Evolutionary conservation across 2,888 invertebrate genomes (phyloP), one percentile per base, ranked within the genome.

Genomic region (Xestia rhomboidea): DNA sequence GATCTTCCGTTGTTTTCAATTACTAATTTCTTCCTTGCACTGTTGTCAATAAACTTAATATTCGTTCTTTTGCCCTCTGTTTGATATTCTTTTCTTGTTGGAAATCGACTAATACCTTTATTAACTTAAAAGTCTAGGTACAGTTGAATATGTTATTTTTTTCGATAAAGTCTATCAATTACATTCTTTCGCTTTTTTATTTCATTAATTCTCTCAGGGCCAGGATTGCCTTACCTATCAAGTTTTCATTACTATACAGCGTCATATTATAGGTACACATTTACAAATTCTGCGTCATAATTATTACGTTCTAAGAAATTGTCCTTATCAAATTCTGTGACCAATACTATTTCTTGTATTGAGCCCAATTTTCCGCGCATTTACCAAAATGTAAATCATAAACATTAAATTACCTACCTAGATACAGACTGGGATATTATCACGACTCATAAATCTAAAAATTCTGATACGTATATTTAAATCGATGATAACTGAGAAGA

Each of bases 391-490:
- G 18, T n/a, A 27, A 18, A 62, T 49, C 27, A 44, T 54, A 38
- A 41, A 57, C 24, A 34, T 30, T 15, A 34, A 30, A 51, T 34
- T 54, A 24, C 30, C 13, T 21, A 60, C 6, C 60, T 49, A 46
- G 21, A 57, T 67, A 49, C 11, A 21, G 8, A 11, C 18, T 54
- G n/a, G 8, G 30, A n/a, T 24, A 34, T 68, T 83, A 83, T 86
- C 86, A 49, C 44, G 2, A 24, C 63, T 62, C 51, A 86, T 86
- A 73, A 78, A 78, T 84, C 87, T 69, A 54, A 75, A 73, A 77
- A 49, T 15, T 30, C 27, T 54, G 75, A 72, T 74, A 86, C 51
- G 60, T 83, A 73, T 73, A 70, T 62, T 70, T 41, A 68, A 74
- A 71, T 63, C 71, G 21, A 63, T 30, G 83, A 83, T 83, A 83